phyloP scores from a whole-genome alignment of 2,113 vertebrate species.

The Lophochroa leadbeateri region DNA sequence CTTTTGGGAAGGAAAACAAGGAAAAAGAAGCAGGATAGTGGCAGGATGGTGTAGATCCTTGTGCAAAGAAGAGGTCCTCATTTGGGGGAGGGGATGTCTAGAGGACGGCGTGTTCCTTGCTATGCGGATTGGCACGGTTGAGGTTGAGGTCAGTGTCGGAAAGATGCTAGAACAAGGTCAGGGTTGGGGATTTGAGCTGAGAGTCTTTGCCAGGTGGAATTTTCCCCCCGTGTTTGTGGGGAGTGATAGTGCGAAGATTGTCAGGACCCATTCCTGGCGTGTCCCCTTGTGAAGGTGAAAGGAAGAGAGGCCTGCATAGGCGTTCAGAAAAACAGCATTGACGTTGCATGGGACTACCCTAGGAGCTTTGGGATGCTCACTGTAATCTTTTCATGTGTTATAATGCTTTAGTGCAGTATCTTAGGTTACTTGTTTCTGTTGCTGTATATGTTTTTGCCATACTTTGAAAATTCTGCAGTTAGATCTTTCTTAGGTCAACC shows the following conservation, averaged over 20 bases:
- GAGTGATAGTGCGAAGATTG: fast-evolving
- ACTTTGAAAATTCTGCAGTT: fast-evolving
- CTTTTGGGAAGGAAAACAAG: too few species aligned
- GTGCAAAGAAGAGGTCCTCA: too few species aligned
- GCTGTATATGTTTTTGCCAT: fast-evolving
- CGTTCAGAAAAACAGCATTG: fast-evolving
- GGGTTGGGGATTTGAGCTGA: too few species aligned
- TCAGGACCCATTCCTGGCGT: fast-evolving
- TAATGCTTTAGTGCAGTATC: fast-evolving
- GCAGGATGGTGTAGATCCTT: too few species aligned
- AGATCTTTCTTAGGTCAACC: neutral
- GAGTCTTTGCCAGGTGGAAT: too few species aligned
- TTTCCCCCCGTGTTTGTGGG: too few species aligned
- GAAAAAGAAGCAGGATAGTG: too few species aligned
- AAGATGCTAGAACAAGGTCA: too few species aligned
- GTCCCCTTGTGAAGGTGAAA: neutral
- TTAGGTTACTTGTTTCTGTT: fast-evolving
- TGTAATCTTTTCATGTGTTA: fast-evolving
- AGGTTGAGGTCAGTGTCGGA: too few species aligned
- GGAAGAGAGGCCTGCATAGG: neutral
- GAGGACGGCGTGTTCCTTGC: too few species aligned
- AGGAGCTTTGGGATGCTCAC: fast-evolving
- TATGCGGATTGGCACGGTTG: too few species aligned
- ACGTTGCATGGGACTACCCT: fast-evolving
- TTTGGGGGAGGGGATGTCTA: too few species aligned